Evolutionary conservation across 2,888 invertebrate genomes (phyloP).

Genomic region (Drosophila borealis): DNA sequence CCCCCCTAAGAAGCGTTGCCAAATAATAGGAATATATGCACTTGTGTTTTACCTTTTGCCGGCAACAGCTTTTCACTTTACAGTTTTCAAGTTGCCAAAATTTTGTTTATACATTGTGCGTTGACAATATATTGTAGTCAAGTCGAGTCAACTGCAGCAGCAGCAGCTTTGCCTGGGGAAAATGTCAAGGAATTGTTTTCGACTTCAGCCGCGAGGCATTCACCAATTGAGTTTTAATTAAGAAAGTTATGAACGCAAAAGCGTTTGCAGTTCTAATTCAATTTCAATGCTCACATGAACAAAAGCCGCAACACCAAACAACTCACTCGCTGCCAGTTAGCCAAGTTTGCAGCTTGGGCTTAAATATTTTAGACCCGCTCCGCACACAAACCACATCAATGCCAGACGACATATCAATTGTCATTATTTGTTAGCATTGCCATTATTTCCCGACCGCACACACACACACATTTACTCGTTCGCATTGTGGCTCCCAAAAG

Average conservation of each 20-base stretch:
- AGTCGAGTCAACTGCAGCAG: conserved; percentile 18
- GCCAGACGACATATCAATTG: conserved; percentile 65
- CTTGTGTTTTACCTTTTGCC: conserved; percentile 31
- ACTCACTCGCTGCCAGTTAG: conserved; percentile 25
- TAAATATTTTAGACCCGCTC: not conserved
- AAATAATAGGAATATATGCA: conserved; percentile 17
- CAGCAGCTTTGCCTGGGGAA: conserved; percentile 4
- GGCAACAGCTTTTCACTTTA: conserved; percentile 36
- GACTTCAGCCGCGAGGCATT: conserved; percentile 51
- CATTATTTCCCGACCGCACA: conserved; percentile 31
- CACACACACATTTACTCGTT: conserved; percentile 11
- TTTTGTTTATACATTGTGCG: conserved; percentile 51
- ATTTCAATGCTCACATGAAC: conserved; percentile 34
- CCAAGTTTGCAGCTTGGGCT: conserved; percentile 22
- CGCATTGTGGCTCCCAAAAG: conserved; percentile 39
- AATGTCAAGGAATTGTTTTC: conserved; percentile 45
- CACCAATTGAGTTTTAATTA: conserved; percentile 74
- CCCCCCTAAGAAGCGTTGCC: not conserved
- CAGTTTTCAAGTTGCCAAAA: conserved; percentile 42
- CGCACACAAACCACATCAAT: conserved; percentile 43
- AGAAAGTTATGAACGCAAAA: conserved; percentile 63
- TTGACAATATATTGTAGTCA: conserved; percentile 45
- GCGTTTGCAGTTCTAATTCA: conserved; percentile 53
- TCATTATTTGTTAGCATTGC: conserved; percentile 58
- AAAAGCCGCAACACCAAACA: conserved; percentile 22